Conservation (phyloP, 2,888 invertebrate species). For the Sarcophaga carnaria region DNA sequence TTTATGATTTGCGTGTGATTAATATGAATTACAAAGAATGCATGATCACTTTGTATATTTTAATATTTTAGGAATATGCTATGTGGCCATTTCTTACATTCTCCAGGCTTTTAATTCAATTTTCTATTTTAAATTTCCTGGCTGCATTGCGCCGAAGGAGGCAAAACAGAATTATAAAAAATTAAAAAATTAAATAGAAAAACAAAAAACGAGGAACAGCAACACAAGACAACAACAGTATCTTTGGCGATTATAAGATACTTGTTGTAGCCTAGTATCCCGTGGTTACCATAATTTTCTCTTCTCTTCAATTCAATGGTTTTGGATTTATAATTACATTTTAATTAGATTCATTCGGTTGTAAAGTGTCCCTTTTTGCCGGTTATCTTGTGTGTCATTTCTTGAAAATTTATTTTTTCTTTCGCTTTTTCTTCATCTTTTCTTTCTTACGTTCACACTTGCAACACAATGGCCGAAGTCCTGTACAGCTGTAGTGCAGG, state of each 20-base stretch:
- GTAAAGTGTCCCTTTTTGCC: constrained; percentile 81
- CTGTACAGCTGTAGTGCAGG: too few species aligned
- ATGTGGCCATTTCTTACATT: too few species aligned
- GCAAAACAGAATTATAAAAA: constrained; percentile 61
- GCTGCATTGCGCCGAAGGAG: constrained; percentile 7
- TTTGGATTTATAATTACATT: constrained; percentile 82
- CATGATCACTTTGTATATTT: too few species aligned
- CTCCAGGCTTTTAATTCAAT: too few species aligned
- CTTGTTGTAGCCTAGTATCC: constrained; percentile 72
- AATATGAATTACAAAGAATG: too few species aligned
- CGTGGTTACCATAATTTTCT: constrained; percentile 77
- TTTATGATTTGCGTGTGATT: too few species aligned
- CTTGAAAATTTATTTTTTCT: too few species aligned
- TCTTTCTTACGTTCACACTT: constrained; percentile 73
- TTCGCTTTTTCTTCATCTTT: too few species aligned
- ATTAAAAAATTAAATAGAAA: constrained; percentile 36
- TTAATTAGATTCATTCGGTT: constrained; percentile 83
- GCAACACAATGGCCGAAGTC: constrained; percentile 19
- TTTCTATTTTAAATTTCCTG: neutral
- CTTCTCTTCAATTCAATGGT: constrained; percentile 76
- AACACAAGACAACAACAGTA: constrained; percentile 16
- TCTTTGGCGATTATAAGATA: constrained; percentile 65
- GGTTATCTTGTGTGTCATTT: neutral
- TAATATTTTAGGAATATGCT: too few species aligned
- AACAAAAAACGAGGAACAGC: neutral